A percentile compares a stretch with the other conserved stretches of the same genome.
Conservation (phyloP, 2,888 invertebrate genomes). For the Drosophila koepferae region DNA sequence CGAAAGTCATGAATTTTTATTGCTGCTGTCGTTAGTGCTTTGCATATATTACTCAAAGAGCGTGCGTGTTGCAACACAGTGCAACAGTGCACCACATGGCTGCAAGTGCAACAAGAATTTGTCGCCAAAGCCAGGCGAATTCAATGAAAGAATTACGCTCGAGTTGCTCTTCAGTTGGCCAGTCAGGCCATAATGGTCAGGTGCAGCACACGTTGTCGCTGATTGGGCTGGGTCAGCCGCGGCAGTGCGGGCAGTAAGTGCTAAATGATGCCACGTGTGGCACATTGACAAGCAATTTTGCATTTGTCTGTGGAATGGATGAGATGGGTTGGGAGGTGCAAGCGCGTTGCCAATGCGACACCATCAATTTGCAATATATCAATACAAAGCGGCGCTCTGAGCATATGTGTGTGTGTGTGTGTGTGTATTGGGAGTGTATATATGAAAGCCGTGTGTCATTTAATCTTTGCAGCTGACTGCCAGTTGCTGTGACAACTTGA, state of each 20-base stretch:
- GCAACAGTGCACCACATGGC: conserved; percentile 5
- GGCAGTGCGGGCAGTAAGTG: conserved; percentile 36
- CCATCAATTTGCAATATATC: conserved; percentile 78
- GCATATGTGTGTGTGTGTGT: conserved; percentile 27
- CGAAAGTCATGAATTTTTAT: conserved; percentile 76
- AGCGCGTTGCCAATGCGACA: conserved; percentile 47
- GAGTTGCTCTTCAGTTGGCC: neutral
- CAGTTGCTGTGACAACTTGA: conserved; percentile 69
- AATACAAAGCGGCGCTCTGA: conserved; percentile 32
- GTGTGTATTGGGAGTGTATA: conserved; percentile 1
- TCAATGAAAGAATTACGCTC: conserved; percentile 43
- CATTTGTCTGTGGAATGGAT: conserved; percentile 47
- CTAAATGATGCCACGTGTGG: conserved; percentile 72
- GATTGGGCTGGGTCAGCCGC: conserved; percentile 23
- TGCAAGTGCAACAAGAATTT: conserved; percentile 40
- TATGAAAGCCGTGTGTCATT: conserved; percentile 54
- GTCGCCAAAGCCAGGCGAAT: conserved; percentile 12
- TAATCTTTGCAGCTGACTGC: conserved; percentile 68
- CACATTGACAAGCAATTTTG: conserved; percentile 71
- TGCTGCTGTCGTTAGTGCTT: conserved; percentile 76
- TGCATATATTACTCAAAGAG: conserved; percentile 68
- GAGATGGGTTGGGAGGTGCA: too few relatives aligned
- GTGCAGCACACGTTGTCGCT: conserved; percentile 21
- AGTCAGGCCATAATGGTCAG: conserved; percentile 2
- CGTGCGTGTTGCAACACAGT: neutral